Conservation (phyloP, 1,140 invertebrate species). For the Drosophila pandora region DNA sequence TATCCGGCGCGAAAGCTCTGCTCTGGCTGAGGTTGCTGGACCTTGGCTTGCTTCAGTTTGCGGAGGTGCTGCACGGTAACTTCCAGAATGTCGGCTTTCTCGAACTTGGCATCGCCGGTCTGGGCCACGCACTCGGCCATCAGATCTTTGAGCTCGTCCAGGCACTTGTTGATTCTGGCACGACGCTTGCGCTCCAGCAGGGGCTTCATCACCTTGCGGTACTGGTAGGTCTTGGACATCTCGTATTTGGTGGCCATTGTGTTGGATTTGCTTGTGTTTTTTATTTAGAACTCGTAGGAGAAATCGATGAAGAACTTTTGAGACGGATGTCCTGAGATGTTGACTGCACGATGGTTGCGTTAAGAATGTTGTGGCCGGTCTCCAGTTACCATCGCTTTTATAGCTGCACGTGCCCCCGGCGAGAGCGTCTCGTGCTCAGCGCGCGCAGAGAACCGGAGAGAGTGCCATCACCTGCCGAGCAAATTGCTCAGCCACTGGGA, state of each 20-base stretch:
- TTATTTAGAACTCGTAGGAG: constrained; percentile 11
- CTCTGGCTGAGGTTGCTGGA: constrained; percentile 84
- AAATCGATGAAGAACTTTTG: constrained; percentile 1
- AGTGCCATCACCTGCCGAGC: constrained; percentile 67
- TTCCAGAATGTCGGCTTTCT: constrained; percentile 98
- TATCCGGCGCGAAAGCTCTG: constrained; percentile 95
- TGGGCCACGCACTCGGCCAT: constrained; percentile 93
- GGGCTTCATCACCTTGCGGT: constrained; percentile 97
- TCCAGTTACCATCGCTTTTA: constrained; percentile 72
- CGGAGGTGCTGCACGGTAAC: constrained; percentile 96
- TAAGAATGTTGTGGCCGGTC: constrained; percentile 72
- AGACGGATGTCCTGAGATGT: constrained; percentile 37
- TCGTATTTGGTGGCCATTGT: constrained; percentile 82
- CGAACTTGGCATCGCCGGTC: constrained; percentile 95
- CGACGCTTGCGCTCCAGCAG: constrained; percentile 97
- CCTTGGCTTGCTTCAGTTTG: constrained; percentile 87
- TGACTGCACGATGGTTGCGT: constrained; percentile 65
- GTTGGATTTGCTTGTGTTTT: constrained; percentile 20
- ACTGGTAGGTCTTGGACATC: constrained; percentile 93
- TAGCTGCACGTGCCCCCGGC: constrained; percentile 78
- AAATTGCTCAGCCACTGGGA: constrained; percentile 68
- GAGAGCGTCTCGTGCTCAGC: constrained; percentile 72
- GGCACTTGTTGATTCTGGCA: constrained; percentile 96
- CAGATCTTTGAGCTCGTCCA: constrained; percentile 96
- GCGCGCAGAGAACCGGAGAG: constrained; percentile 41